A percentile compares a stretch with the other conserved stretches of the same genome.
phyloP scores from a whole-genome alignment of 92 coral and sea anemone genomes.

The Zoanthus gigantus region DNA sequence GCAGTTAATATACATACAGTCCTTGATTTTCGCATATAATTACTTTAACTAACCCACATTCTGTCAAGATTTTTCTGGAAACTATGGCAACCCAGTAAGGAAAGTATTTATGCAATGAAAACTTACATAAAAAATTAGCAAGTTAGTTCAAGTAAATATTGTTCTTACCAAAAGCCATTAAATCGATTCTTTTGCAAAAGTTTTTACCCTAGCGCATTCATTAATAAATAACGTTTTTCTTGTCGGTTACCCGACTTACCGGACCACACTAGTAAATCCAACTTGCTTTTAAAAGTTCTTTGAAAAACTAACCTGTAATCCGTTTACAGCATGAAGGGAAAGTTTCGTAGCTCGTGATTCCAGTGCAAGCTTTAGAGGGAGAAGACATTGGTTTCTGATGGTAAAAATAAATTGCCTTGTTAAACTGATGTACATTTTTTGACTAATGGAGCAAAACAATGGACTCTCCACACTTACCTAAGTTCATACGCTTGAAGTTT shows the following conservation, averaged over 20 bases:
- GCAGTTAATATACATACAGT: not conserved
- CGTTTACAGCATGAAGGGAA: constrained; percentile 86
- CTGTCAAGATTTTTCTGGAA: constrained; percentile 4
- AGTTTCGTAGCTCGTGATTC: constrained; percentile 92
- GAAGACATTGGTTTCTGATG: constrained; percentile 88
- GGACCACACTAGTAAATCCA: constrained; percentile 10
- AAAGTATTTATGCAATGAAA: not conserved
- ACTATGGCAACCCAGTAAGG: constrained; percentile 18
- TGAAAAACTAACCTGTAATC: constrained; percentile 83
- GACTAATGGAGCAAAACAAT: constrained; percentile 67
- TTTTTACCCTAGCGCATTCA: constrained; percentile 51
- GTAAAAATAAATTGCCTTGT: constrained; percentile 35
- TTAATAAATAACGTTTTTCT: constrained; percentile 61
- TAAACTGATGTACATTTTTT: constrained; percentile 62
- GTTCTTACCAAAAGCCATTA: constrained; percentile 33
- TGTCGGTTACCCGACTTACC: constrained; percentile 24
- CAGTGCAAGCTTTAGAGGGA: constrained; percentile 91
- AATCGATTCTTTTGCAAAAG: constrained; percentile 24
- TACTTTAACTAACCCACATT: not conserved
- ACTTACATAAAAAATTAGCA: not conserved
- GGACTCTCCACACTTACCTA: constrained; percentile 68
- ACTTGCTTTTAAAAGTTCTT: constrained; percentile 25
- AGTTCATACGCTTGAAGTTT: constrained; percentile 89
- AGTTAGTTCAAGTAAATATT: not conserved
- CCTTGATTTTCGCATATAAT: not conserved